Conservation (phyloP, 2,888 invertebrate genomes). For the Brachynemurus nebulosus region DNA sequence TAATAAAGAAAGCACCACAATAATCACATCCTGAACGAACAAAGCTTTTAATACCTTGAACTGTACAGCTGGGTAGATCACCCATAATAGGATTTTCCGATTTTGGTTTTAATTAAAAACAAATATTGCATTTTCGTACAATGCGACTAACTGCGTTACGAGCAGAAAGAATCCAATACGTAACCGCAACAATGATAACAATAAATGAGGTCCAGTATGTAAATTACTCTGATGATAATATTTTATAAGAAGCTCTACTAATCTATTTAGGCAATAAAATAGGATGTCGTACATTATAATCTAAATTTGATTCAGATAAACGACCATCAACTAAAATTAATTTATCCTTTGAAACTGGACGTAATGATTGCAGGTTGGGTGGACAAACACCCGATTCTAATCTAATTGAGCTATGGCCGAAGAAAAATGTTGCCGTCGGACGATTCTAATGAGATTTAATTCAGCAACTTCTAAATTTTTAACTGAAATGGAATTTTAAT, state of each 20-base stretch:
- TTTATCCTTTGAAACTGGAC: not conserved
- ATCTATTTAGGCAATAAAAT: too few relatives aligned
- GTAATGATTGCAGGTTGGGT: too few relatives aligned
- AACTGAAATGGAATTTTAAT: too few relatives aligned
- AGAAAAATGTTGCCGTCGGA: too few relatives aligned
- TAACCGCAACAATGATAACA: not conserved
- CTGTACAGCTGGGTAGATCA: not conserved
- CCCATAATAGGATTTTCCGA: not conserved
- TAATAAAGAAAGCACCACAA: not conserved
- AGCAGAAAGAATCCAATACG: not conserved
- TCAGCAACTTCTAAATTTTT: too few relatives aligned
- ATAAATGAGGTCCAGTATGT: not conserved
- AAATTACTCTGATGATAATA: too few relatives aligned
- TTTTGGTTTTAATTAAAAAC: not conserved
- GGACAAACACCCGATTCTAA: too few relatives aligned
- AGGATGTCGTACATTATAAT: too few relatives aligned
- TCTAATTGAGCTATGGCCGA: too few relatives aligned
- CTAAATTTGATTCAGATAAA: too few relatives aligned
- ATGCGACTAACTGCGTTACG: not conserved
- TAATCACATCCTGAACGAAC: not conserved
- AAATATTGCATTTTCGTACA: not conserved
- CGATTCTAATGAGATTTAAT: too few relatives aligned
- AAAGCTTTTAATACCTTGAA: not conserved
- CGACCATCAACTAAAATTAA: not conserved
- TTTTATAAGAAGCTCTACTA: too few relatives aligned